A percentile compares a stretch with the other conserved stretches of the same genome.
These are phyloP conservation scores for Calosoma granatense DNA, from an alignment of 1,140 invertebrate species.

Conservation along the genomic window DNA sequence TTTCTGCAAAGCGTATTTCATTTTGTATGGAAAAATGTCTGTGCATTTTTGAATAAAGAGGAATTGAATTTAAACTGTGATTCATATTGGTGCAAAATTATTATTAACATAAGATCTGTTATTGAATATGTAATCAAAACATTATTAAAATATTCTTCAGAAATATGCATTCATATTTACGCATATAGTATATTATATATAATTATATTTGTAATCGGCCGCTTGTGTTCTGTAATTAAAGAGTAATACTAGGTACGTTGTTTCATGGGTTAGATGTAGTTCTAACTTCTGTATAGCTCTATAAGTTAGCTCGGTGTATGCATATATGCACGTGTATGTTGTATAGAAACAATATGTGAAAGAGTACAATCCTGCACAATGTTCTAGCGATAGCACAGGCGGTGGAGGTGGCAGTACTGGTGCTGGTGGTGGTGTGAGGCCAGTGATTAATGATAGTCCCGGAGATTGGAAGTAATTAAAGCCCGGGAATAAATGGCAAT, in stretches of 20 bases:
- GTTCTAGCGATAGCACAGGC: too few species aligned
- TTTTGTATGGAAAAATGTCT: too few species aligned
- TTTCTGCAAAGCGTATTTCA: too few species aligned
- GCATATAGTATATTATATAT: constrained; percentile 1
- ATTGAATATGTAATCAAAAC: too few species aligned
- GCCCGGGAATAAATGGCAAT: constrained; percentile 6
- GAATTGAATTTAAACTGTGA: too few species aligned
- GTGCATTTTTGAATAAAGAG: too few species aligned
- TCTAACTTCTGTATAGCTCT: neutral
- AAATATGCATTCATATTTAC: neutral
- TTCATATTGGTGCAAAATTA: too few species aligned
- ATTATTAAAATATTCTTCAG: too few species aligned
- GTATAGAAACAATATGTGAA: neutral
- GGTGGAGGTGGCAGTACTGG: too few species aligned
- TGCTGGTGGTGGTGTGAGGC: neutral
- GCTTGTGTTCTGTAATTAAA: too few species aligned
- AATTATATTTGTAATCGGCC: neutral
- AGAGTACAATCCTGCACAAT: neutral
- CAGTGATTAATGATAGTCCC: constrained; percentile 1
- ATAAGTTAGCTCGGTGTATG: neutral
- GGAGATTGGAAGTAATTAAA: constrained; percentile 9
- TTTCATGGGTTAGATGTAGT: neutral
- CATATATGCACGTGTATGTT: neutral
- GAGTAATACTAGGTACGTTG: too few species aligned
- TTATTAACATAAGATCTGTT: too few species aligned